Conservation (phyloP, 30 jellyfish, hydroid and myxozoan species). For the Thelohanellus kitauei region DNA sequence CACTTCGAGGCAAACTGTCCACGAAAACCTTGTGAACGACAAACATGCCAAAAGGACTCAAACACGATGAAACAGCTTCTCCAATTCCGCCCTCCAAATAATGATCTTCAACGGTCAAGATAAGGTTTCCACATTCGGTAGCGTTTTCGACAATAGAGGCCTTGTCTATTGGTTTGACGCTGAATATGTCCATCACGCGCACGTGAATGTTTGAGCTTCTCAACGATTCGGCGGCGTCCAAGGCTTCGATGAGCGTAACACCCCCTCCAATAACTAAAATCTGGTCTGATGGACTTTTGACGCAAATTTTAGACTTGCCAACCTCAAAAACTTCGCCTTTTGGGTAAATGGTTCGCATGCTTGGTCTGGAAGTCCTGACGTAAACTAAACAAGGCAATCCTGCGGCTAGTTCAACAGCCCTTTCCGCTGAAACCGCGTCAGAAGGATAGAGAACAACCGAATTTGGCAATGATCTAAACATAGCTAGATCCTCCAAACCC, state of each 20-base stretch:
- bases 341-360: constrained; percentile 18
- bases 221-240: constrained; percentile 30
- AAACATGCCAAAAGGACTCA: background rate
- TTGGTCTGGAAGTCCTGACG: constrained; percentile 66
- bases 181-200: constrained; percentile 56
- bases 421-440: constrained; percentile 64
- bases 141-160: constrained; percentile 28
- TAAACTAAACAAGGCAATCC: constrained; percentile 31
- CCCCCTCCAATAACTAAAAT: constrained; percentile 60
- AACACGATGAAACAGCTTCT: background rate
- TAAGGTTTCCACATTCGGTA: constrained; percentile 48
- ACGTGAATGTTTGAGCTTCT: constrained; percentile 8
- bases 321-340: constrained; percentile 25
- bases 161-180: constrained; percentile 41
- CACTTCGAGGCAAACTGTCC: background rate
- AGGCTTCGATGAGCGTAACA: constrained; percentile 40
- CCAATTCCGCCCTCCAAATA: constrained; percentile 36
- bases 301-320: constrained; percentile 52
- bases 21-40: background rate
- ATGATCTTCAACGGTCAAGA: constrained; percentile 69
- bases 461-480: constrained; percentile 46
- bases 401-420: constrained; percentile 93
- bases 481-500: constrained; percentile 72
- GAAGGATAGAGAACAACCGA: constrained; percentile 81
- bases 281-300: constrained; percentile 27